Conservation (phyloP, 2,888 invertebrate species). For the Andrena minutula region DNA sequence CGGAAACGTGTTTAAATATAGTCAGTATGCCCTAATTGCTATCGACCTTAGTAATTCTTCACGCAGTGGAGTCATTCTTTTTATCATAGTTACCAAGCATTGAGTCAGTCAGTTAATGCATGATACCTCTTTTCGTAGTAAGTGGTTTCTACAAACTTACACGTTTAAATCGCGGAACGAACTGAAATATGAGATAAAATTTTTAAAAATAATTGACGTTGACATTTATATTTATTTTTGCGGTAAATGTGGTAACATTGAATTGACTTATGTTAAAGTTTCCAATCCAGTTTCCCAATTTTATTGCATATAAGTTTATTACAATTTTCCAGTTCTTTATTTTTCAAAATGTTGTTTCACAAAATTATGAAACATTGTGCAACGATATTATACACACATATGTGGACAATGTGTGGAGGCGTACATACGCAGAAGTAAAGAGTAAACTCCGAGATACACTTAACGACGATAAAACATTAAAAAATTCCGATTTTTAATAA, state of each 20-base stretch:
- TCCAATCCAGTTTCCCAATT: neutral
- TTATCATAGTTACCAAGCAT: neutral
- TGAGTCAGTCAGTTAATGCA: constrained; percentile 4
- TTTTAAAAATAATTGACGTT: neutral
- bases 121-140: neutral
- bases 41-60: neutral
- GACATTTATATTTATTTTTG: neutral
- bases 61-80: neutral
- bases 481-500: constrained; percentile 59
- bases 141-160: neutral
- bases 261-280: neutral
- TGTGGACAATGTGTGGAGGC: neutral
- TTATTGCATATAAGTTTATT: neutral
- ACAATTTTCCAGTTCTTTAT: neutral
- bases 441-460: constrained; percentile 19
- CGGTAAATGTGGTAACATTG: neutral
- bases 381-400: neutral
- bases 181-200: neutral
- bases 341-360: neutral
- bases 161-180: neutral
- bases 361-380: constrained; percentile 22
- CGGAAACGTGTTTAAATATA: neutral
- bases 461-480: constrained; percentile 38
- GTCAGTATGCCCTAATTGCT: neutral
- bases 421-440: neutral